Conservation (phyloP, 92 coral and sea anemone species). For the Paramuricea clavata region DNA sequence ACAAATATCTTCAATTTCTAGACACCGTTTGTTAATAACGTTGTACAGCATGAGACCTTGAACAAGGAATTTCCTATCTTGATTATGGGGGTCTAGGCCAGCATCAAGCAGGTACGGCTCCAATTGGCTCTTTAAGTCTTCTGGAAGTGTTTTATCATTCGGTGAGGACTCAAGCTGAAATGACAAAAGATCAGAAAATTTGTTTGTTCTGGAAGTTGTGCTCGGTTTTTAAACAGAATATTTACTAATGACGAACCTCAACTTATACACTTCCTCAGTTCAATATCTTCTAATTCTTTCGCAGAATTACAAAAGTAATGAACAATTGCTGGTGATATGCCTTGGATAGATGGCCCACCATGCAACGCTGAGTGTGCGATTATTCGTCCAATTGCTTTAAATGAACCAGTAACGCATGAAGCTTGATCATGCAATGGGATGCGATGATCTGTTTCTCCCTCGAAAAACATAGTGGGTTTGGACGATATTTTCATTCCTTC, state of each 20-base stretch:
- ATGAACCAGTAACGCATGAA: conserved; percentile 54
- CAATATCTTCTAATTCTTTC: conserved; percentile 46
- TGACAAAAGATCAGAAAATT: no score
- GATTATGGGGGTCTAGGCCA: conserved; percentile 40
- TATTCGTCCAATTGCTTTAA: conserved; percentile 63
- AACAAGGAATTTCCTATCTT: conserved; percentile 32
- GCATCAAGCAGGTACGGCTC: conserved; percentile 59
- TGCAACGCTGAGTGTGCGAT: conserved; percentile 67
- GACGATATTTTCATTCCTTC: conserved; percentile 50
- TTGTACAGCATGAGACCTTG: conserved; percentile 65
- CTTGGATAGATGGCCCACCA: conserved; percentile 62
- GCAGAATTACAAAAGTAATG: conserved; percentile 46
- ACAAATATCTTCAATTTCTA: conserved; percentile 66
- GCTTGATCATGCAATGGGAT: conserved; percentile 59
- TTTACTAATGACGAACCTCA: conserved; percentile 43
- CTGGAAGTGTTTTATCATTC: conserved; percentile 21
- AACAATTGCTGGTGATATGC: conserved; percentile 52
- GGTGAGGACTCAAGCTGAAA: conserved; percentile 48
- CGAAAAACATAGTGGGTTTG: conserved; percentile 62
- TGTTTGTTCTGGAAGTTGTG: no score
- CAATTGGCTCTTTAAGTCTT: conserved; percentile 28
- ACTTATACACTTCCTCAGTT: conserved; percentile 40
- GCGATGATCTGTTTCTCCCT: conserved; percentile 67
- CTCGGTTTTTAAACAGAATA: no score
- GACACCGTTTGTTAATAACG: conserved; percentile 62